Conservation (phyloP, 2,888 invertebrate genomes). For the Lingula anatina region DNA sequence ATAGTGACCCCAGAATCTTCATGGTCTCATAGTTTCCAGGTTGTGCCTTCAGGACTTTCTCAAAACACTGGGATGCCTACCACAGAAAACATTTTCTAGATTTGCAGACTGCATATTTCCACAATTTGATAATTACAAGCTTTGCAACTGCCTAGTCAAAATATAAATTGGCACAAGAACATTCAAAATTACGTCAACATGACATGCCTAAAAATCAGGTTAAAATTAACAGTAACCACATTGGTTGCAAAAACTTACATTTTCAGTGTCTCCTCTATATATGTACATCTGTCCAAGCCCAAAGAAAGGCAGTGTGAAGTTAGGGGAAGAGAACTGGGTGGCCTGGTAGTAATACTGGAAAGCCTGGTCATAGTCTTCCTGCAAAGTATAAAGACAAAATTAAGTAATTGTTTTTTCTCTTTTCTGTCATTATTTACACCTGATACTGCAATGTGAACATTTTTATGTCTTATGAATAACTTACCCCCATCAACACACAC, state of each 20-base stretch:
- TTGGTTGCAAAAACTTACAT: constrained; percentile 53
- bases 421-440: background rate
- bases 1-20: constrained; percentile 96
- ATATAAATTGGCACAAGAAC: too few species aligned
- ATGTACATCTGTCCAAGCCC: constrained; percentile 99
- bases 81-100: constrained; percentile 22
- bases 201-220: too few species aligned
- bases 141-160: too few species aligned
- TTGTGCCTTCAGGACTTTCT: constrained; percentile 94
- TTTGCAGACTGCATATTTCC: too few species aligned
- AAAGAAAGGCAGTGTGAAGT: constrained; percentile 94
- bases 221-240: too few species aligned
- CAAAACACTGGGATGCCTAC: constrained; percentile 95
- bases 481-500: background rate
- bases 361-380: constrained; percentile 69
- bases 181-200: too few species aligned
- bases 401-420: background rate
- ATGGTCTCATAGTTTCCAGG: constrained; percentile 99
- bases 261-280: constrained; percentile 86
- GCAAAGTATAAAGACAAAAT: constrained; percentile 16
- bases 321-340: constrained; percentile 92
- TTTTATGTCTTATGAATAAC: background rate
- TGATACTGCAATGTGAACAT: background rate
- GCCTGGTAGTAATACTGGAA: constrained; percentile 96
- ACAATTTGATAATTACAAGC: too few species aligned